Evolutionary conservation across 1,140 invertebrate genomes (phyloP), one percentile per base, ranked within the genome.

Genomic region (Atta colombica): DNA sequence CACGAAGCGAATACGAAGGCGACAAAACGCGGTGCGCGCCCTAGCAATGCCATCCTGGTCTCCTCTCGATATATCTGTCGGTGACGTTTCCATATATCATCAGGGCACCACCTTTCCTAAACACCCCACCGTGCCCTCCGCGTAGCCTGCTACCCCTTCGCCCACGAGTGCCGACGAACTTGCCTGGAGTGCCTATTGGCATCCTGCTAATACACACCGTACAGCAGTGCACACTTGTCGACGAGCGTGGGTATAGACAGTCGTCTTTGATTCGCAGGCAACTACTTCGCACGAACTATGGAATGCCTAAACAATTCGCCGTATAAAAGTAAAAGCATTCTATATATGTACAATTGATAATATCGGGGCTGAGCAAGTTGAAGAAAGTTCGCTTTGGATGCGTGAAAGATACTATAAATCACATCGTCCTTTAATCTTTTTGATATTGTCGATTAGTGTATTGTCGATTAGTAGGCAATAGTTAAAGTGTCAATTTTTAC

Each of bases 41-140:
- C 87, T 86, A 71, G 86, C 89, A 78, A 82, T 78, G 91, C 88
- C 89, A 90, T 81, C 63, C 80, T 88, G 87, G 82, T 89, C 89
- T 92, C 91, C 93, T 93, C 93, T 94, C 94, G 93, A 95, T 94
- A 93, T 90, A 94, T 94, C 94, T 95, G 95, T 87, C 84, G 85
- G 89, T 95, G 94, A 95, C 94, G 93, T 95, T 95, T 95, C 93
- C 93, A 94, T 94, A 94, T 94, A 94, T 95, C 94, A 95, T 92
- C 89, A 88, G 81, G 31, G 81, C 75, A 88, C 87, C 84, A 88
- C 86, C 87, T 87, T 88, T 89, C 90, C 89, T 91, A 89, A 92
- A 91, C 92, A 89, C 80, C 90, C 68, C 77, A 84, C 63, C 81
- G 89, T 91, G 71, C 72, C 88, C 66, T 65, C 39, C 89, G 6